These are phyloP conservation scores for Diarsia mendica DNA, from an alignment of 2,888 invertebrate genomes.

Conservation along the genomic window DNA sequence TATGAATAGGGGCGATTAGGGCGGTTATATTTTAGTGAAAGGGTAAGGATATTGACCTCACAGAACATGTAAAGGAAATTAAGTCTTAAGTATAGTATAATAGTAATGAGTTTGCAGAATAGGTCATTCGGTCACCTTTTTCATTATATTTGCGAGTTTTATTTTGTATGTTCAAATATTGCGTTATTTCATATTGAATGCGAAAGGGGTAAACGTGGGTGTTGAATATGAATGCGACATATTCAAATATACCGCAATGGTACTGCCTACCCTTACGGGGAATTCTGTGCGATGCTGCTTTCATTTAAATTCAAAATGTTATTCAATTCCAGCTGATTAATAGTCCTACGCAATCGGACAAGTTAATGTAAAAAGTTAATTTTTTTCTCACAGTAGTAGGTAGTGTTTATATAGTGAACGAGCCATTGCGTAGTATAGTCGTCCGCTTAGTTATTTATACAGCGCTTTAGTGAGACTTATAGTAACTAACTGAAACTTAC, in stretches of 20 bases:
- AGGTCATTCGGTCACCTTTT: neutral
- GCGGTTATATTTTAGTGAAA: conserved; percentile 36
- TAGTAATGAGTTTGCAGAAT: neutral
- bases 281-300: neutral
- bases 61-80: neutral
- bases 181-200: neutral
- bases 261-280: neutral
- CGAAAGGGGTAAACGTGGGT: neutral
- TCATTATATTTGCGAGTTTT: conserved; percentile 3
- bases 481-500: neutral
- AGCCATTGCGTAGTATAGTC: neutral
- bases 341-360: neutral
- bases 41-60: neutral
- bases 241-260: neutral
- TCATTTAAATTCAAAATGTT: neutral
- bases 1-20: conserved; percentile 37
- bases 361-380: conserved; percentile 6
- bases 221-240: neutral
- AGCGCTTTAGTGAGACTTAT: neutral
- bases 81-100: neutral
- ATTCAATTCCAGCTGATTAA: neutral
- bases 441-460: neutral
- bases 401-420: conserved; percentile 5
- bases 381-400: neutral
- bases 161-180: conserved; percentile 7